These are phyloP conservation scores for Platichthys flesus DNA, from an alignment of 2,113 vertebrate species.

Conservation along the genomic window DNA sequence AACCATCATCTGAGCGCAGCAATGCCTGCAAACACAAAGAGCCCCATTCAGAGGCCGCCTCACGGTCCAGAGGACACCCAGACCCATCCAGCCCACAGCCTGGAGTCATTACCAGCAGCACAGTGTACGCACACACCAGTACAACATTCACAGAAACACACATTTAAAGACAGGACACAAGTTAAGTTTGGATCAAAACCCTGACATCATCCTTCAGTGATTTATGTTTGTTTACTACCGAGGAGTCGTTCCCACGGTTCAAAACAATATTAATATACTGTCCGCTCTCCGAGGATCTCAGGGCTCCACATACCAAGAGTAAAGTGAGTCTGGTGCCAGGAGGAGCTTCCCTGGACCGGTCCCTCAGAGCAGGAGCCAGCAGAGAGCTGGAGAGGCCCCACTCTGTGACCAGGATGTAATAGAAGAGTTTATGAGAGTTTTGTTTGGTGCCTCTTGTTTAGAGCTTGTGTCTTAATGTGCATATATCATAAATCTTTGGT, in stretches of 20 bases:
- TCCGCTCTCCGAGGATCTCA: slow-evolving; percentile 7
- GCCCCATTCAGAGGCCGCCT: slow-evolving; percentile 61
- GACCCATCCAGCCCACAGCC: slow-evolving; percentile 61
- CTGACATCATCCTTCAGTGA: background rate
- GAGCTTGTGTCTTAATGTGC: background rate
- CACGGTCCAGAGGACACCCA: slow-evolving; percentile 57
- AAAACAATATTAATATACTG: slow-evolving; percentile 41
- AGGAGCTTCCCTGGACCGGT: slow-evolving; percentile 31
- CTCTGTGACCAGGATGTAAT: background rate
- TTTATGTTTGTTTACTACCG: slow-evolving; percentile 26
- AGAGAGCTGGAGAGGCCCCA: slow-evolving; percentile 23
- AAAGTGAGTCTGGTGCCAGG: slow-evolving; percentile 23
- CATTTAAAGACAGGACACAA: background rate
- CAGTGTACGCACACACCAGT: slow-evolving; percentile 35
- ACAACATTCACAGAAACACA: slow-evolving; percentile 49
- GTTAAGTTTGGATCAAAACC: slow-evolving; percentile 21
- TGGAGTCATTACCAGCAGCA: slow-evolving; percentile 58
- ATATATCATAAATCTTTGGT: background rate
- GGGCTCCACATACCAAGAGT: slow-evolving; percentile 23
- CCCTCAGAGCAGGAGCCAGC: slow-evolving; percentile 30
- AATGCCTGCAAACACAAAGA: slow-evolving; percentile 66
- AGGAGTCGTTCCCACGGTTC: slow-evolving; percentile 39
- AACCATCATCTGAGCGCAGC: slow-evolving; percentile 38
- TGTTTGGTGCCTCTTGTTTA: too few species aligned
- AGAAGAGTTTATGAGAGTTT: too few species aligned